phyloP scores from a whole-genome alignment of 2,888 invertebrate species.

The Priocnemis perturbator region DNA sequence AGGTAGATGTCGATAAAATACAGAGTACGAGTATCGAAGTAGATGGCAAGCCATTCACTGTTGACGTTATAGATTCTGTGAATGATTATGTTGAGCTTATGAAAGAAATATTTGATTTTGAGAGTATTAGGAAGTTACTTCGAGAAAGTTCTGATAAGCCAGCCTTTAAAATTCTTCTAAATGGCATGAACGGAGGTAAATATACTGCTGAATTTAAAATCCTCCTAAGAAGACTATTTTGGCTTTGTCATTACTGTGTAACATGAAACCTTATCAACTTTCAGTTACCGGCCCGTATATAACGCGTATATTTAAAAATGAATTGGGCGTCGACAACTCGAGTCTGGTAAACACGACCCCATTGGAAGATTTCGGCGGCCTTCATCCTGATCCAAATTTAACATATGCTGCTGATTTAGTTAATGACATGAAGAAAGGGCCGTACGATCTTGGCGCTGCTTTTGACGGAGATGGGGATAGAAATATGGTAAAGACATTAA shows the following conservation, averaged over 20 bases:
- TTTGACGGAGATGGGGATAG: constrained; percentile 97
- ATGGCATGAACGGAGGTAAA: constrained; percentile 95
- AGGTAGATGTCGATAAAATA: constrained; percentile 85
- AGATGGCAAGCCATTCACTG: constrained; percentile 84
- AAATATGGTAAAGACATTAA: constrained; percentile 66
- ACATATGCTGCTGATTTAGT: constrained; percentile 89
- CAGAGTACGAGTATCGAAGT: constrained; percentile 78
- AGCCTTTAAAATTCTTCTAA: constrained; percentile 90
- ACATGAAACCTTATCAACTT: constrained; percentile 47
- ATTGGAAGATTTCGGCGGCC: constrained; percentile 95
- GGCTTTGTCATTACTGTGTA: background rate
- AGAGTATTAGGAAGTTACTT: constrained; percentile 84
- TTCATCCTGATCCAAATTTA: constrained; percentile 98
- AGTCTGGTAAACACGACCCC: constrained; percentile 88
- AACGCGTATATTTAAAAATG: constrained; percentile 89
- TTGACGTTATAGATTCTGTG: constrained; percentile 95
- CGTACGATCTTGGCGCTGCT: constrained; percentile 91
- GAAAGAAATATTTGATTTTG: constrained; percentile 98
- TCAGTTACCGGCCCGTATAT: constrained; percentile 98
- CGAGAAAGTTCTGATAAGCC: constrained; percentile 81
- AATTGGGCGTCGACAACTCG: constrained; percentile 85
- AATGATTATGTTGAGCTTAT: constrained; percentile 91
- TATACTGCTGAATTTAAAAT: background rate
- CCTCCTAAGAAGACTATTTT: too few species aligned
- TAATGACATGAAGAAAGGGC: constrained; percentile 78